Evolutionary conservation across 1,140 invertebrate species (phyloP).

Genomic region (Ganaspis sp.): DNA sequence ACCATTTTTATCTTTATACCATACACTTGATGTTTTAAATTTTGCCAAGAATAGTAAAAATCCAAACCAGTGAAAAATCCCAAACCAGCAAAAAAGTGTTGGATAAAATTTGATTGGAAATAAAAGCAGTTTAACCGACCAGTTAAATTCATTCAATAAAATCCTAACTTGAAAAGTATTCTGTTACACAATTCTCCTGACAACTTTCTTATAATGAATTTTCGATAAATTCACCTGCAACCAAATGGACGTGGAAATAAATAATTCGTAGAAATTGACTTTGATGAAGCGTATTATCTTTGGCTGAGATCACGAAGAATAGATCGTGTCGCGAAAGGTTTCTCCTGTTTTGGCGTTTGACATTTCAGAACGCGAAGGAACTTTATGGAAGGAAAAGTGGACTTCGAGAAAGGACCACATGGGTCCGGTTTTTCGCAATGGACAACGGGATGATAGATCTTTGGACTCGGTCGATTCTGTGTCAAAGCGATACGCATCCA

Average conservation of each 20-base stretch:
- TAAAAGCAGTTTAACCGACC: no score
- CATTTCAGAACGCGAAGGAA: conserved; percentile 6
- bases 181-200: no score
- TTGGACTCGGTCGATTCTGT: conserved; percentile 44
- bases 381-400: conserved; percentile 27
- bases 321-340: conserved; percentile 10
- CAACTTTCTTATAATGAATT: not conserved
- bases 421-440: conserved; percentile 51
- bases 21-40: no score
- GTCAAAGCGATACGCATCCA: conserved; percentile 36
- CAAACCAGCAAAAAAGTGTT: no score
- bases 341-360: conserved; percentile 28
- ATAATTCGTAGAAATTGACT: conserved; percentile 17
- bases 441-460: conserved; percentile 54
- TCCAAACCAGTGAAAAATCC: no score
- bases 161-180: no score
- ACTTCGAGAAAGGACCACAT: conserved; percentile 49
- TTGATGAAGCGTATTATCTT: conserved; percentile 19
- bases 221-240: conserved; percentile 3
- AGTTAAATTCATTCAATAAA: no score
- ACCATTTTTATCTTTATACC: no score
- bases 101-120: no score
- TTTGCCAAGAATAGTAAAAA: no score
- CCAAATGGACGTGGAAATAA: conserved; percentile 10
- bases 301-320: conserved; percentile 21